phyloP scores from a whole-genome alignment of 2,888 invertebrate genomes.

The Cataglyphis livida region DNA sequence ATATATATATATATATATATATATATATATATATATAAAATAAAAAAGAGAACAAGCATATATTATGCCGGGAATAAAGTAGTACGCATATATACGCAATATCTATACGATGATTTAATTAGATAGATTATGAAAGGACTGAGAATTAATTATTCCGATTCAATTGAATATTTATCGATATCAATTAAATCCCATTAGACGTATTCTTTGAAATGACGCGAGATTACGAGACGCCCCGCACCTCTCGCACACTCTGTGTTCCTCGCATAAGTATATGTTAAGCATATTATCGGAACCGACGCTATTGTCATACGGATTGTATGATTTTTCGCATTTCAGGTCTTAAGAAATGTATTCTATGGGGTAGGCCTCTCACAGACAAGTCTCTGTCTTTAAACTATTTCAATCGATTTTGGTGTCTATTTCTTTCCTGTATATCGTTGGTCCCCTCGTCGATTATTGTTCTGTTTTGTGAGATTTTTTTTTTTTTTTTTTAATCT shows the following conservation, averaged over 20 bases:
- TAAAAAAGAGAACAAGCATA: constrained; percentile 1
- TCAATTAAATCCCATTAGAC: constrained; percentile 32
- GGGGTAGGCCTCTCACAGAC: constrained; percentile 79
- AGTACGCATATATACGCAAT: constrained; percentile 12
- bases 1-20: neutral
- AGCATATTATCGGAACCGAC: constrained; percentile 52
- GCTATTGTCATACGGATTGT: constrained; percentile 79
- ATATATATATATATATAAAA: neutral
- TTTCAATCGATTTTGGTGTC: constrained; percentile 66
- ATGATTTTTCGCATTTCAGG: constrained; percentile 84
- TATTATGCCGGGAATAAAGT: neutral
- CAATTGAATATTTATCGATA: constrained; percentile 30
- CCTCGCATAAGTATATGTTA: constrained; percentile 15
- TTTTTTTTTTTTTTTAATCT: constrained; percentile 10
- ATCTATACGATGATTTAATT: neutral
- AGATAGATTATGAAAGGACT: constrained; percentile 1
- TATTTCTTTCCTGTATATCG: constrained; percentile 53
- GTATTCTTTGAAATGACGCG: constrained; percentile 42
- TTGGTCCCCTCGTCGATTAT: constrained; percentile 18
- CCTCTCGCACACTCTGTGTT: neutral
- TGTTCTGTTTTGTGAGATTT: constrained; percentile 34
- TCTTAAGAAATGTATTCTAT: constrained; percentile 83
- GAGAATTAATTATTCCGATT: constrained; percentile 28
- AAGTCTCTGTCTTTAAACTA: constrained; percentile 64
- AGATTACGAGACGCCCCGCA: constrained; percentile 6